phyloP scores from a whole-genome alignment of 1,140 invertebrate genomes.

The Pseudomyrmex pallidus region DNA sequence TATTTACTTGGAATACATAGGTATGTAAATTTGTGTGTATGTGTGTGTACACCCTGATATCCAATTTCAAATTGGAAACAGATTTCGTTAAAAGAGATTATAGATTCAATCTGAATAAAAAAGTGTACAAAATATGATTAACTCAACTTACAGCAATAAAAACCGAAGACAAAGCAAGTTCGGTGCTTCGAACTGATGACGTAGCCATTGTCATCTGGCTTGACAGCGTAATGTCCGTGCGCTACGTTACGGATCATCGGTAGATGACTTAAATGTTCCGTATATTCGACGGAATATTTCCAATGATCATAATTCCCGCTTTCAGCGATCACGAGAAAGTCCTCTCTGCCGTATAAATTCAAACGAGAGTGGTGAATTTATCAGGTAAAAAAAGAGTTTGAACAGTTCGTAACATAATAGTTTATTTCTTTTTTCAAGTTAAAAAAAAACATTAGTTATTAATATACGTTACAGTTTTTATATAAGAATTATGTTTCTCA shows the following conservation, averaged over 20 bases:
- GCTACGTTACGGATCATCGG: conserved; percentile 87
- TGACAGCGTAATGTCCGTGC: conserved; percentile 87
- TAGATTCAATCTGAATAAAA: no score
- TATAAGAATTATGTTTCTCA: neutral
- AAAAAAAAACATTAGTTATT: neutral
- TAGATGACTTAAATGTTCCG: conserved; percentile 88
- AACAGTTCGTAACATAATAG: conserved; percentile 22
- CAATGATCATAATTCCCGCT: conserved; percentile 89
- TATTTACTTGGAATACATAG: conserved; percentile 46
- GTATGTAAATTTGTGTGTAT: conserved; percentile 12
- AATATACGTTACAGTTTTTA: neutral
- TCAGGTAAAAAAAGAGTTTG: conserved; percentile 28
- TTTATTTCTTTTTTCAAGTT: conserved; percentile 24
- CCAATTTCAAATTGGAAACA: no score
- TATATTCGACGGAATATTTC: conserved; percentile 89
- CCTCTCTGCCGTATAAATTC: conserved; percentile 83
- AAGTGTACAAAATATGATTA: no score
- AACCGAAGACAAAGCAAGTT: conserved; percentile 87
- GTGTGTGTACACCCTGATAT: neutral
- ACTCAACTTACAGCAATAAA: conserved; percentile 87
- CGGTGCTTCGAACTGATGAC: conserved; percentile 87
- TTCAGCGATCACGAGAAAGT: conserved; percentile 88
- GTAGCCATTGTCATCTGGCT: conserved; percentile 81
- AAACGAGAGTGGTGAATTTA: neutral
- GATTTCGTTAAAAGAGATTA: no score